A percentile compares a stretch with the other conserved stretches of the same genome.
Conservation (phyloP, 2,797 vertebrate genomes). For the Gambelia wislizenii region DNA sequence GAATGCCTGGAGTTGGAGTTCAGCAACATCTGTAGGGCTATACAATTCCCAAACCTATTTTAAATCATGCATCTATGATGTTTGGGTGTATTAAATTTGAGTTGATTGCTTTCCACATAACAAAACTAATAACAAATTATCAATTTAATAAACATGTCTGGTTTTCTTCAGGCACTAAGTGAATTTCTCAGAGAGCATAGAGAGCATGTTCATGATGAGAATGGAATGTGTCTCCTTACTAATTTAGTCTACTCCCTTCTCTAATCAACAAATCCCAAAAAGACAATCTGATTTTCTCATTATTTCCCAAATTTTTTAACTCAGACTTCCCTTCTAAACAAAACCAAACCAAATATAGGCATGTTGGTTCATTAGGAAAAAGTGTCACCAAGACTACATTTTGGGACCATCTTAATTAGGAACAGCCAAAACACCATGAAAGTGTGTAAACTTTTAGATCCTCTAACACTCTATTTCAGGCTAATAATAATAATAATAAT, state of each 20-base stretch:
- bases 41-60: conserved; percentile 1
- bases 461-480: too few relatives aligned
- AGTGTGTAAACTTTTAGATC: too few relatives aligned
- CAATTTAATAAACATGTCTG: conserved; percentile 60
- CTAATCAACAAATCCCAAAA: background rate
- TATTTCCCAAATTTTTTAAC: background rate
- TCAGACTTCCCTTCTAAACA: conserved; percentile 26
- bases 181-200: conserved; percentile 58
- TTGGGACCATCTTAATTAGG: too few relatives aligned
- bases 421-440: too few relatives aligned
- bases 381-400: too few relatives aligned
- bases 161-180: conserved; percentile 55
- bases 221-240: conserved; percentile 40
- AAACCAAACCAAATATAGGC: background rate
- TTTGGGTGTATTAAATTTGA: conserved; percentile 40
- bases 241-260: background rate
- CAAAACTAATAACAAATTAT: conserved; percentile 57
- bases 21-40: too few relatives aligned
- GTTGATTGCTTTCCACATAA: conserved; percentile 60
- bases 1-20: too few relatives aligned
- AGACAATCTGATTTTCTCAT: background rate
- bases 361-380: too few relatives aligned
- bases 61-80: conserved; percentile 51
- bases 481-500: too few relatives aligned
- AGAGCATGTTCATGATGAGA: conserved; percentile 39